Evolutionary conservation across 1,140 invertebrate species (phyloP).

Genomic region (Patella vulgata): DNA sequence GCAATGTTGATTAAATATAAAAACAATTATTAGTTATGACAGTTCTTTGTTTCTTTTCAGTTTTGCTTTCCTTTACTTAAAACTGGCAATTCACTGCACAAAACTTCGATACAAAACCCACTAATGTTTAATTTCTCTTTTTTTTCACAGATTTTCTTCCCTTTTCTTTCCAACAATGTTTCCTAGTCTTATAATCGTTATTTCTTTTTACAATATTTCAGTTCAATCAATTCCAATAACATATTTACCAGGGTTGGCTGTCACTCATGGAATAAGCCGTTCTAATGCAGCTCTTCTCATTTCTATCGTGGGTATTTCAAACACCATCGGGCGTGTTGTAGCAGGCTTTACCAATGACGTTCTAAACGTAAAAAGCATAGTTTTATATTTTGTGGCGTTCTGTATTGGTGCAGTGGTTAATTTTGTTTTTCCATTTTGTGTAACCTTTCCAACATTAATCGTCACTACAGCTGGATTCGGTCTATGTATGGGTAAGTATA

Average conservation of each 20-base stretch:
- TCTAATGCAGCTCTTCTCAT: slow-evolving; percentile 42
- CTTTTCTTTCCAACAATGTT: no score
- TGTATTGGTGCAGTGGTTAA: slow-evolving; percentile 39
- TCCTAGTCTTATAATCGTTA: background rate
- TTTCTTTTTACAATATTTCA: slow-evolving; percentile 25
- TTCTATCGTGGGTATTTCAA: slow-evolving; percentile 54
- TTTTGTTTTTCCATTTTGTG: slow-evolving; percentile 43
- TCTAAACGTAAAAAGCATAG: slow-evolving; percentile 38
- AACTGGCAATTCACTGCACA: no score
- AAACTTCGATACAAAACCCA: no score
- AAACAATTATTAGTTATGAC: no score
- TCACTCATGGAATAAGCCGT: slow-evolving; percentile 37
- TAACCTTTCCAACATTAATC: slow-evolving; percentile 25
- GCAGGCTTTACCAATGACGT: slow-evolving; percentile 49
- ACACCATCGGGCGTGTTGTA: slow-evolving; percentile 45
- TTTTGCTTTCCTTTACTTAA: no score
- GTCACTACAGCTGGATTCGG: slow-evolving; percentile 44
- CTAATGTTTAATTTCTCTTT: no score
- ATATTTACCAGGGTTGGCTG: slow-evolving; percentile 53
- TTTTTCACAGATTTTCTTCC: no score
- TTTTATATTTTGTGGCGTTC: slow-evolving; percentile 44
- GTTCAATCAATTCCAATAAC: slow-evolving; percentile 52
- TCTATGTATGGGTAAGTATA: slow-evolving; percentile 56
- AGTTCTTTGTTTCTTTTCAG: no score
- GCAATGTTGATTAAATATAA: no score